Conservation (phyloP, 2,113 vertebrate species). For the Hippocampus abdominalis region DNA sequence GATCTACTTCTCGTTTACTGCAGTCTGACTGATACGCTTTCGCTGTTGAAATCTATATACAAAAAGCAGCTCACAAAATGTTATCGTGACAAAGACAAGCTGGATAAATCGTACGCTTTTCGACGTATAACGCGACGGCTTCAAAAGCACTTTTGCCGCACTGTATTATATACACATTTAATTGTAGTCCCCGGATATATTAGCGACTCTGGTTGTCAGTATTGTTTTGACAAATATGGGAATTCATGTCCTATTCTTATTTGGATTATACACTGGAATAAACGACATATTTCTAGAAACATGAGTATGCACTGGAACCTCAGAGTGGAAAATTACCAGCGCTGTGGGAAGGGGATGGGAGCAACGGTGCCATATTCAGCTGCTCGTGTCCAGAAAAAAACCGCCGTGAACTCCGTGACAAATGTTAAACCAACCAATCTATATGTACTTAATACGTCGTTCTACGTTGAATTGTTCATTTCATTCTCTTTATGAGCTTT, state of each 20-base stretch:
- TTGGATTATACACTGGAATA: neutral
- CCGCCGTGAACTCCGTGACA: neutral
- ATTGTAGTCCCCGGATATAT: neutral
- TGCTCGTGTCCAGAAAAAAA: neutral
- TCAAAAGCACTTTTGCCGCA: neutral
- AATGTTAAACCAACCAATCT: neutral
- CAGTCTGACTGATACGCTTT: conserved; percentile 34
- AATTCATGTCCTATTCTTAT: neutral
- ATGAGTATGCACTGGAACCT: neutral
- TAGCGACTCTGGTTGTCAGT: neutral
- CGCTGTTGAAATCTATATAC: neutral
- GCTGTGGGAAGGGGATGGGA: neutral
- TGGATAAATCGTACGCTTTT: neutral
- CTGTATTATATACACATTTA: neutral
- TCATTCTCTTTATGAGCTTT: conserved; percentile 2
- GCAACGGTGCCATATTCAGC: neutral
- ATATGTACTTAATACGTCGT: neutral
- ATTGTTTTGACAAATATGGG: neutral
- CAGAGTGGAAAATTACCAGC: conserved; percentile 61
- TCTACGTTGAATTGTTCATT: neutral
- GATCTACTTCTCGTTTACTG: conserved; percentile 66
- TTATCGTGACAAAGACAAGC: neutral
- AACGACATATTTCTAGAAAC: conserved; percentile 44
- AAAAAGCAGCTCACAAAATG: neutral
- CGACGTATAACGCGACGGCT: neutral